Conservation (phyloP, 1,140 invertebrate genomes). For the Marisa cornuarietis region DNA sequence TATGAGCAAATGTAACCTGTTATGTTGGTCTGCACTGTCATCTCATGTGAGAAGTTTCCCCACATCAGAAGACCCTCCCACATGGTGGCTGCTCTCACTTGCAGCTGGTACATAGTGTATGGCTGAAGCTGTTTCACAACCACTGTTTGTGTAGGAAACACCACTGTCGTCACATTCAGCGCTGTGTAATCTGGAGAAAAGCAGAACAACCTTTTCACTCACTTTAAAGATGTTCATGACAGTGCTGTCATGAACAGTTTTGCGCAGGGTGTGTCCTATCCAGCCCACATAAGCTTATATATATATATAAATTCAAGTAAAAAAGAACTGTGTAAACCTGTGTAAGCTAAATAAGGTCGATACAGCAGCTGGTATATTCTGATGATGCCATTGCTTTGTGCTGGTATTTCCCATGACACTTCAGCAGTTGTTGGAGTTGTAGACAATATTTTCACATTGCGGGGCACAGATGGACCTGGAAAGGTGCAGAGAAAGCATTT, state of each 20-base stretch:
- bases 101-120: constrained; percentile 39
- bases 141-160: constrained; percentile 7
- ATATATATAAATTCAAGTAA: neutral
- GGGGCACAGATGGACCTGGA: constrained; percentile 42
- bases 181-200: constrained; percentile 12
- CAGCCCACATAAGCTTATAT: too few species aligned
- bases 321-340: neutral
- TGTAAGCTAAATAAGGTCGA: constrained; percentile 5
- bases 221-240: neutral
- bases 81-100: constrained; percentile 43
- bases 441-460: constrained; percentile 24
- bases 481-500: neutral
- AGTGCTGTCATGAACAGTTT: too few species aligned
- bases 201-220: neutral
- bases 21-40: constrained; percentile 33
- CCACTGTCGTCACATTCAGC: neutral
- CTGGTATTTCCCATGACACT: constrained; percentile 44
- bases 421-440: constrained; percentile 22
- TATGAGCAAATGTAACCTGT: constrained; percentile 24
- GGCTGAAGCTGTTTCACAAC: constrained; percentile 33
- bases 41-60: constrained; percentile 37
- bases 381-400: constrained; percentile 41
- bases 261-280: too few species aligned
- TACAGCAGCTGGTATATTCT: constrained; percentile 46
- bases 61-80: constrained; percentile 38